Conservation (phyloP, 2,797 vertebrate genomes). For the Schizopygopsis pylzovi region DNA sequence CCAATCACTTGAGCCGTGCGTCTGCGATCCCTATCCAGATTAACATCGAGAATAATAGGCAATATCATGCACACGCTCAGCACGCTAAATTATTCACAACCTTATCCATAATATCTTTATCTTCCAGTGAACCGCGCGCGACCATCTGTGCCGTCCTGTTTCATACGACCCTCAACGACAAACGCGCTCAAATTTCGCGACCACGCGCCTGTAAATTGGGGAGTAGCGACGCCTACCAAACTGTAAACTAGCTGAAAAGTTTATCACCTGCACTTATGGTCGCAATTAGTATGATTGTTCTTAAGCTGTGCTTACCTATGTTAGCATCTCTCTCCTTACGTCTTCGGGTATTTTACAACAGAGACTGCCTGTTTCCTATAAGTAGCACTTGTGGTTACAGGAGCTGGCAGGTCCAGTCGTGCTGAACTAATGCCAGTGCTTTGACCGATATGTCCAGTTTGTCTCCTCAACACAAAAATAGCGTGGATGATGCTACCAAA, state of each 20-base stretch:
- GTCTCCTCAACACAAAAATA: not conserved
- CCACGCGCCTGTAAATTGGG: not conserved
- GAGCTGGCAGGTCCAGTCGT: constrained; percentile 5
- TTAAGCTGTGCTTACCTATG: not conserved
- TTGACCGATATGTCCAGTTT: not conserved
- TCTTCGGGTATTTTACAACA: not conserved
- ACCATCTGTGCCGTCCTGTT: constrained; percentile 63
- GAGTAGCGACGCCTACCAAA: not conserved
- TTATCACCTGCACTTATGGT: not conserved
- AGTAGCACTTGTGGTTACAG: not conserved
- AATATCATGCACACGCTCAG: constrained; percentile 71
- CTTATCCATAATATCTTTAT: constrained; percentile 69
- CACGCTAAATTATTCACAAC: constrained; percentile 77
- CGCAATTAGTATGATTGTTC: not conserved
- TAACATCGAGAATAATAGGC: constrained; percentile 64
- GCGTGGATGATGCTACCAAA: not conserved
- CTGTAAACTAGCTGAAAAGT: not conserved
- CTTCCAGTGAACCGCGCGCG: constrained; percentile 64
- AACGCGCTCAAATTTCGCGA: constrained; percentile 55
- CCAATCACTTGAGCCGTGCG: constrained; percentile 69
- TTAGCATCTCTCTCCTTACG: not conserved
- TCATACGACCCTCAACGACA: constrained; percentile 48
- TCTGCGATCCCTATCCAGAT: constrained; percentile 61
- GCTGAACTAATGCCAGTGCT: not conserved
- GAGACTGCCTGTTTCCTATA: not conserved